Base-by-base conservation (phyloP, 2,888 invertebrate genomes). In the Agrotis ipsilon region DNA sequence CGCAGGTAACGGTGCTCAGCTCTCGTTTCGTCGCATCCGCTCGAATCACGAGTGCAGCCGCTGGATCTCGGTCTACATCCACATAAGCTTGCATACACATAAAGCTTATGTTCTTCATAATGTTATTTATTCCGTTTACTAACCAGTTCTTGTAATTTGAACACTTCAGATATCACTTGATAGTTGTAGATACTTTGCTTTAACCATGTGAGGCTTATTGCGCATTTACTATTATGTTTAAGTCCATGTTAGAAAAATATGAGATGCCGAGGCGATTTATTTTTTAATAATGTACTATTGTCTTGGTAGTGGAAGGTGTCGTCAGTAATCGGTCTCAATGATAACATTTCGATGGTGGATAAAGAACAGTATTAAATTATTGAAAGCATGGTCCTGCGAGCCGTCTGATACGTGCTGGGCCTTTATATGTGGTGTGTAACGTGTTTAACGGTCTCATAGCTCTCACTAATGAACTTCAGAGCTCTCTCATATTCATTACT, bases 151-250 rank as follows among this genome's bases (percentile, higher is more conserved):
- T 87, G 80, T 87, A 84, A 81, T 83, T 84, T 85, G 80, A 85
- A 84, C 90, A 89, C 87, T 84, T 87, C 76, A 80, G 83, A 82
- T 85, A 85, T 85, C 81, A 86, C 74, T 81, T 81, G 78, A 82
- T 84, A 88, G 85, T 81, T 83, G 80, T 85, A 86, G 80, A 82
- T 78, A 83, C 46, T 85, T 86, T 88, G 92, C 92, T 93, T 92
- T 90, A 88, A 89, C 88, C 88, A 89, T 89, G 89, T 92, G 95
- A 95, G 95, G 95, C 95, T 95, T 94, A 86, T 84, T 88, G 92
- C 91, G 95, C 95, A 95, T 95, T 95, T 95, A 95, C 89, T 93
- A 93, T 89, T 91, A 89, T 86, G 83, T 88, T 83, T 91, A 91
- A 88, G 90, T 89, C 86, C 90, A 91, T 94, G 92, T 91, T 92